Percentiles rank a stretch among this genome's conserved stretches.
Conservation (phyloP, 2,113 vertebrate genomes). For the Catagonus wagneri region DNA sequence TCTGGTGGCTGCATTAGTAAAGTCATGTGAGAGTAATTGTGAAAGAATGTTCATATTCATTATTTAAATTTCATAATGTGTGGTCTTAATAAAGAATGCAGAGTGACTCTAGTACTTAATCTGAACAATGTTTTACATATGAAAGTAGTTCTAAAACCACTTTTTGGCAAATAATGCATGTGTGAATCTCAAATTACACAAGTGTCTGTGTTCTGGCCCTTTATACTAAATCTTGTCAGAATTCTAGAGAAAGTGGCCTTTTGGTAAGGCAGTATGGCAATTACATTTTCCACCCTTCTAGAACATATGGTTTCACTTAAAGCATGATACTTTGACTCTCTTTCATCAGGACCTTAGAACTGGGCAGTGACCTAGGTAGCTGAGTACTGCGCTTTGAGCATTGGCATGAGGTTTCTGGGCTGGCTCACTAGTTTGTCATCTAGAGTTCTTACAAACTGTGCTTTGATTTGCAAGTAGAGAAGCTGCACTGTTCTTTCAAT, state of each 20-base stretch:
- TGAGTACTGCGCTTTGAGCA: conserved; percentile 11
- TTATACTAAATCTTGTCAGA: conserved; percentile 31
- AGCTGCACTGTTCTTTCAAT: neutral
- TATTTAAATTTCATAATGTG: conserved; percentile 42
- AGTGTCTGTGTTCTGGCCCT: neutral
- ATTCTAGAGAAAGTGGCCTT: conserved; percentile 43
- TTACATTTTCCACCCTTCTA: neutral
- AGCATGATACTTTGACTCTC: conserved; percentile 32
- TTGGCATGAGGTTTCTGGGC: neutral
- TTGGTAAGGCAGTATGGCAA: conserved; percentile 14
- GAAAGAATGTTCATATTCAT: neutral
- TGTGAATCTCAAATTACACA: neutral
- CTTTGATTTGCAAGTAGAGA: conserved; percentile 28
- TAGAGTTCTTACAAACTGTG: conserved; percentile 37
- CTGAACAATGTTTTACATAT: neutral
- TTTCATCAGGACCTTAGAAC: neutral
- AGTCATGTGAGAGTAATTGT: neutral
- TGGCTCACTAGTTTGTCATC: neutral
- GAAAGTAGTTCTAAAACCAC: conserved; percentile 23
- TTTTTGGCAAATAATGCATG: conserved; percentile 12
- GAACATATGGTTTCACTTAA: conserved; percentile 49
- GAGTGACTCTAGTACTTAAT: neutral
- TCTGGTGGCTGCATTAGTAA: neutral
- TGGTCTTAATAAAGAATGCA: conserved; percentile 14
- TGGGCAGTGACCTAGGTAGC: neutral